Conservation (phyloP, 2,113 vertebrate species). For the Dicrurus megarhynchus region DNA sequence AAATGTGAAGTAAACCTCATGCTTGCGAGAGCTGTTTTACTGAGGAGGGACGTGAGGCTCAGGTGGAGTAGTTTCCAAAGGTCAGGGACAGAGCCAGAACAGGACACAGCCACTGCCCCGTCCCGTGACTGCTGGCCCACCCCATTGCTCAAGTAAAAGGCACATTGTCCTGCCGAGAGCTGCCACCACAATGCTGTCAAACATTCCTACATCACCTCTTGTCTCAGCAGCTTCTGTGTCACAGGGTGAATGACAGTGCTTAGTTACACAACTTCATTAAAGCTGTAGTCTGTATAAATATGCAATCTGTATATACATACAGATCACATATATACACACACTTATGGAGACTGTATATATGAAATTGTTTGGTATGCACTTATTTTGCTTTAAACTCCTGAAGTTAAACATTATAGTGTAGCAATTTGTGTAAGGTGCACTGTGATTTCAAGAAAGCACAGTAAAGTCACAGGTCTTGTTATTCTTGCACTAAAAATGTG, state of each 20-base stretch:
- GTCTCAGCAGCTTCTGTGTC: slow-evolving; percentile 37
- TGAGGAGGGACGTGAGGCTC: not conserved
- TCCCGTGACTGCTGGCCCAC: not conserved
- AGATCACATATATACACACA: slow-evolving; percentile 70
- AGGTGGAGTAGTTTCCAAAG: not conserved
- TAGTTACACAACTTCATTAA: slow-evolving; percentile 32
- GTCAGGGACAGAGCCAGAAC: not conserved
- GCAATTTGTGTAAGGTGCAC: slow-evolving; percentile 85
- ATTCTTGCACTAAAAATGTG: slow-evolving; percentile 87
- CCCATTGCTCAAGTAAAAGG: not conserved
- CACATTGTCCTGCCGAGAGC: not conserved
- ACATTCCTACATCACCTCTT: not conserved
- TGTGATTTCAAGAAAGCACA: slow-evolving; percentile 84
- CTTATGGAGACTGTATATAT: slow-evolving; percentile 79
- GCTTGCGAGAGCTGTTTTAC: not conserved
- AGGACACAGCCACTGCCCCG: not conserved
- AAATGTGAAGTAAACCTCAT: slow-evolving; percentile 36
- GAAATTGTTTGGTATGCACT: slow-evolving; percentile 81
- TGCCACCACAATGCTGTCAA: not conserved
- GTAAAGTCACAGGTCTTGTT: slow-evolving; percentile 84
- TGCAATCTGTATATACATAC: slow-evolving; percentile 73
- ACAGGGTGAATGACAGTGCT: slow-evolving; percentile 51
- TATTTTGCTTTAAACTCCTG: slow-evolving; percentile 76
- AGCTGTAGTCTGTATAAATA: slow-evolving; percentile 66
- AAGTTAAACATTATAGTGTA: slow-evolving; percentile 78